Base-by-base conservation (phyloP, 1,140 invertebrate genomes). In the Atopsyche davidsoni region DNA sequence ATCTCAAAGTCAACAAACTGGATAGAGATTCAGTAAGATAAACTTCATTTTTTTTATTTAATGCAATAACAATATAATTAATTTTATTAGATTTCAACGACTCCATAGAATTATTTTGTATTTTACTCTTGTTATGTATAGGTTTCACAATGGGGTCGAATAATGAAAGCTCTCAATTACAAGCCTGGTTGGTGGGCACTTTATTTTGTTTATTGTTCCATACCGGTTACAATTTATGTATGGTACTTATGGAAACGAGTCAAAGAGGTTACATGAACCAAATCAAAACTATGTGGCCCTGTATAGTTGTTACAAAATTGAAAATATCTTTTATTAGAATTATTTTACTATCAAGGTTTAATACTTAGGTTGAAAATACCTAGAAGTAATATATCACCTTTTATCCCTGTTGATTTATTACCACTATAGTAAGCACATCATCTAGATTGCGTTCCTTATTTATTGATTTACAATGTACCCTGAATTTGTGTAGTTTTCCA, bases 1-100 rank as follows among this genome's bases (percentile, higher is more conserved):
- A 85, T 44, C 70, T 95, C 19, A 97, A 96, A 65, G 78, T 80
- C 7, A 79, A 80, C 59, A 85, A 87, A 66, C 83, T 89, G 38
- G 85, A 86, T 46, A 76, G 79, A 46, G 85, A 89, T 62, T 81
- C 82, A 55, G 89, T 91, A 76, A 83, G 85, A 79, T 61, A 6
- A 59, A 55, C 18, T 21, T 2, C 21, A 23, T 9, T 44, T 4
- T 16, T 28, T 24, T 17, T 22, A 40, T 48, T 36, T 21, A 25
- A 44, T 14, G 11, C 19, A 14, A 17, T 32, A 41, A 42, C 31
- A 11, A 19, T n/a, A n/a, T n/a, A n/a, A n/a, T n/a, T n/a, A n/a
- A n/a, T n/a, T n/a, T n/a, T n/a, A n/a, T n/a, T n/a, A n/a, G n/a
- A n/a, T n/a, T n/a, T n/a, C n/a, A n/a, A n/a, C n/a, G n/a, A n/a